phyloP scores from a whole-genome alignment of 2,888 invertebrate species.

The Mycalesis mineus region DNA sequence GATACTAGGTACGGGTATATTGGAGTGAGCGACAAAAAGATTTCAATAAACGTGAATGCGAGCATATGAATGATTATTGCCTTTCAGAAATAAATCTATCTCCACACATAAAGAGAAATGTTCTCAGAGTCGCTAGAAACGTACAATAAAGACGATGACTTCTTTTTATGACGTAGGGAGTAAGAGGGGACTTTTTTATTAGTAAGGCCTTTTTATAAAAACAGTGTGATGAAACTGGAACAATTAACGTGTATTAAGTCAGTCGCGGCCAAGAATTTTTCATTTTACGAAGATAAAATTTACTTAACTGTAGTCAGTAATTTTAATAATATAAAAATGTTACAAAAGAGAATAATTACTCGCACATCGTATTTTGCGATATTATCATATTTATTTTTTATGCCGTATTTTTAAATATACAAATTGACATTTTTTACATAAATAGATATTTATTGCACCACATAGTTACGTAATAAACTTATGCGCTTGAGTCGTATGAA shows the following conservation, averaged over 20 bases:
- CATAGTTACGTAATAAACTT: too few species aligned
- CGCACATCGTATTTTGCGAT: too few species aligned
- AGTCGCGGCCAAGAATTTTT: too few species aligned
- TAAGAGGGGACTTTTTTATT: background rate
- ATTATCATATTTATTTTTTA: too few species aligned
- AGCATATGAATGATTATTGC: constrained; percentile 17
- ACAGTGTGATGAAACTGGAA: background rate
- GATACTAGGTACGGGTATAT: background rate
- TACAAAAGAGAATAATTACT: too few species aligned
- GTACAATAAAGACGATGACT: background rate
- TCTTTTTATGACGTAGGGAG: background rate
- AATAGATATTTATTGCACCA: too few species aligned
- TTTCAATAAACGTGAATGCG: constrained; percentile 20
- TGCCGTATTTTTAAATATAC: too few species aligned
- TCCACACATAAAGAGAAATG: constrained; percentile 4
- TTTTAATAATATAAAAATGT: too few species aligned
- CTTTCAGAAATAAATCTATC: constrained; percentile 14
- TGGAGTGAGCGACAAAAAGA: constrained; percentile 6
- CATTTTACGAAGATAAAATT: too few species aligned
- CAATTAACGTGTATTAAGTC: background rate
- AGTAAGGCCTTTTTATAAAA: background rate
- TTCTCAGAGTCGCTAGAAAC: background rate
- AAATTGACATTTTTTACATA: too few species aligned
- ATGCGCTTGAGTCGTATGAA: too few species aligned
- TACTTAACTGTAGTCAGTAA: too few species aligned